These are phyloP conservation scores for Saccostrea glomerata DNA, from an alignment of 1,140 invertebrate species.

Conservation along the genomic window DNA sequence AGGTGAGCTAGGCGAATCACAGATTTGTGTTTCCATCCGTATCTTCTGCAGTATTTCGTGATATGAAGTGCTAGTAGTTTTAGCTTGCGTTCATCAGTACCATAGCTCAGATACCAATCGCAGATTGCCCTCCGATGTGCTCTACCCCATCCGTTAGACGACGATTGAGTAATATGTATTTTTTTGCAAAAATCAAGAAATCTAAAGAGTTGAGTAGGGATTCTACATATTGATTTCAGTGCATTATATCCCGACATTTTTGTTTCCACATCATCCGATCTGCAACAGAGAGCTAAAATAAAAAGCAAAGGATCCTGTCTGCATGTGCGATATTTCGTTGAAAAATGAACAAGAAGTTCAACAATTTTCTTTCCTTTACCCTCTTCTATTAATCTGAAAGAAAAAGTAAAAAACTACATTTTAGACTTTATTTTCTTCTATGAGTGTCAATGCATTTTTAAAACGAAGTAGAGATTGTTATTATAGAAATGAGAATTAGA, in stretches of 20 bases:
- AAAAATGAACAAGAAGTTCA: background rate
- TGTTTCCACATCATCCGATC: constrained; percentile 63
- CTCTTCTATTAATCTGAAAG: background rate
- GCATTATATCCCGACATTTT: constrained; percentile 67
- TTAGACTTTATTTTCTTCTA: too few relatives aligned
- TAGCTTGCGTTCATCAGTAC: constrained; percentile 81
- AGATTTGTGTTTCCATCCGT: constrained; percentile 21
- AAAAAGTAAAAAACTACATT: too few relatives aligned
- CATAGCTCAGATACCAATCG: constrained; percentile 83
- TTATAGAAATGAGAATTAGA: too few relatives aligned
- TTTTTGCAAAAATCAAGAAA: constrained; percentile 73
- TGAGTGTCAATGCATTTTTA: too few relatives aligned
- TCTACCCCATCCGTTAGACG: constrained; percentile 81
- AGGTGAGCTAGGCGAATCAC: constrained; percentile 33
- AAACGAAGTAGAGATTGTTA: too few relatives aligned
- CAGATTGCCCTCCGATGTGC: constrained; percentile 83
- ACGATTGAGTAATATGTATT: background rate
- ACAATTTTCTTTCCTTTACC: background rate
- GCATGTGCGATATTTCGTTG: constrained; percentile 67
- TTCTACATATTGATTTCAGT: constrained; percentile 73
- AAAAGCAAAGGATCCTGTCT: constrained; percentile 73
- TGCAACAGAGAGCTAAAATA: constrained; percentile 76
- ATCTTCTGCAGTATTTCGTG: constrained; percentile 28
- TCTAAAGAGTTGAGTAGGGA: constrained; percentile 78
- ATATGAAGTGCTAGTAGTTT: constrained; percentile 81